A percentile compares a stretch with the other conserved stretches of the same genome.
These are phyloP conservation scores for Anthonomus grandis DNA, from an alignment of 1,140 invertebrate species.

Conservation along the genomic window DNA sequence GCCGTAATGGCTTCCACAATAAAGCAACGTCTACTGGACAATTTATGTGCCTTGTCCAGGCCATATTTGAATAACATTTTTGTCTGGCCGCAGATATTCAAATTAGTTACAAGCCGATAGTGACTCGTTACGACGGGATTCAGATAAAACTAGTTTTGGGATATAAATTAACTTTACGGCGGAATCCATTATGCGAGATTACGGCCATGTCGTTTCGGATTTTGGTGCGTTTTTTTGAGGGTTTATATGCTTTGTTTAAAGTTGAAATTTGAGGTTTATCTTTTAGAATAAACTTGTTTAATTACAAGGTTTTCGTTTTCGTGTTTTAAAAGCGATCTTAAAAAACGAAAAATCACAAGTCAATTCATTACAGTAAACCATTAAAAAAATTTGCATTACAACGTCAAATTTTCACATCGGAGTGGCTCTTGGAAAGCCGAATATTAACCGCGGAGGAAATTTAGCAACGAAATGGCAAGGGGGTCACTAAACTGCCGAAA, in stretches of 20 bases:
- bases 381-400: slow-evolving; percentile 22
- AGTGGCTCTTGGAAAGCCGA: slow-evolving; percentile 7
- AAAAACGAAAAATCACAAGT: slow-evolving; percentile 14
- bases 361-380: slow-evolving; percentile 20
- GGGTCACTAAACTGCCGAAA: slow-evolving; percentile 30
- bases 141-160: slow-evolving; percentile 23
- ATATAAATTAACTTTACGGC: slow-evolving; percentile 14
- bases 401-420: slow-evolving; percentile 23
- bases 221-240: too few species aligned
- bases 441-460: slow-evolving; percentile 27
- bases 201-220: slow-evolving; percentile 1
- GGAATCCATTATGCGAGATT: slow-evolving; percentile 17
- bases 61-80: slow-evolving; percentile 24
- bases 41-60: slow-evolving; percentile 19
- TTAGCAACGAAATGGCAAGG: slow-evolving; percentile 13
- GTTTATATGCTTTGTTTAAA: too few species aligned
- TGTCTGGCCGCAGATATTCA: slow-evolving; percentile 22
- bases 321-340: background rate
- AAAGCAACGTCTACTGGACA: slow-evolving; percentile 17
- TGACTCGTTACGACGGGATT: slow-evolving; percentile 9
- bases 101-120: slow-evolving; percentile 20
- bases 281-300: too few species aligned
- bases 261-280: too few species aligned
- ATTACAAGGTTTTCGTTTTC: too few species aligned
- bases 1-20: slow-evolving; percentile 20